Evolutionary conservation across 2,797 vertebrate genomes (phyloP).

Genomic region (Silurus lanzhouensis): DNA sequence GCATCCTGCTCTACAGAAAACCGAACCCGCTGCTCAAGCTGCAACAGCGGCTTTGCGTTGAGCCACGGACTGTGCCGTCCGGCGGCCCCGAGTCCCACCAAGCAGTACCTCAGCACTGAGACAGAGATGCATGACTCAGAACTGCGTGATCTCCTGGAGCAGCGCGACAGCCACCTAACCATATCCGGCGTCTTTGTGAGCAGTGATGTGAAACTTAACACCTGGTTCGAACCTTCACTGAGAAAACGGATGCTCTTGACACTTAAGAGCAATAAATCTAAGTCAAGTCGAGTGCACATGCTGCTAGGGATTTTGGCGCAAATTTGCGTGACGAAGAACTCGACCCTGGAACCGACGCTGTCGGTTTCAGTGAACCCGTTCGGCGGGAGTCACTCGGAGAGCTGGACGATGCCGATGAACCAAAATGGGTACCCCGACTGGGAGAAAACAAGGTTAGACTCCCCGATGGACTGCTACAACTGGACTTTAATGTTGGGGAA

Average conservation of each 20-base stretch:
- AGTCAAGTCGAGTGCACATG: constrained; percentile 92
- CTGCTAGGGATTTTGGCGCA: constrained; percentile 88
- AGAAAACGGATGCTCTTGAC: constrained; percentile 94
- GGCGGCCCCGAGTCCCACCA: constrained; percentile 89
- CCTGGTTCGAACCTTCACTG: constrained; percentile 96
- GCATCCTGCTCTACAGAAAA: constrained; percentile 86
- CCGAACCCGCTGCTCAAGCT: constrained; percentile 88
- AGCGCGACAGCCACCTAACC: constrained; percentile 81
- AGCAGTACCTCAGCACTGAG: constrained; percentile 93
- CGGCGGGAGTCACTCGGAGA: constrained; percentile 96
- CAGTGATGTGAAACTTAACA: constrained; percentile 91
- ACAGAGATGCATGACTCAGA: constrained; percentile 91
- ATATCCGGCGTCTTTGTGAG: constrained; percentile 93
- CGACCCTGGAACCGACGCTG: constrained; percentile 87
- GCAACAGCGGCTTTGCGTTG: constrained; percentile 85
- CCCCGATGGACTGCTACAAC: constrained; percentile 92
- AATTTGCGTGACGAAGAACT: constrained; percentile 93
- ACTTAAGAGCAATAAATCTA: constrained; percentile 95
- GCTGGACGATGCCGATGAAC: constrained; percentile 94
- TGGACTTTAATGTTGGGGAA: constrained; percentile 94
- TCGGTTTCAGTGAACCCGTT: constrained; percentile 95
- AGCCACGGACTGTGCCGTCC: constrained; percentile 89
- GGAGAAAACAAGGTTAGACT: constrained; percentile 88
- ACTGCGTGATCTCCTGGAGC: constrained; percentile 85
- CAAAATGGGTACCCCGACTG: constrained; percentile 93